Conservation (phyloP, 2,888 invertebrate species). For the Paralinhomoeus sp. region DNA sequence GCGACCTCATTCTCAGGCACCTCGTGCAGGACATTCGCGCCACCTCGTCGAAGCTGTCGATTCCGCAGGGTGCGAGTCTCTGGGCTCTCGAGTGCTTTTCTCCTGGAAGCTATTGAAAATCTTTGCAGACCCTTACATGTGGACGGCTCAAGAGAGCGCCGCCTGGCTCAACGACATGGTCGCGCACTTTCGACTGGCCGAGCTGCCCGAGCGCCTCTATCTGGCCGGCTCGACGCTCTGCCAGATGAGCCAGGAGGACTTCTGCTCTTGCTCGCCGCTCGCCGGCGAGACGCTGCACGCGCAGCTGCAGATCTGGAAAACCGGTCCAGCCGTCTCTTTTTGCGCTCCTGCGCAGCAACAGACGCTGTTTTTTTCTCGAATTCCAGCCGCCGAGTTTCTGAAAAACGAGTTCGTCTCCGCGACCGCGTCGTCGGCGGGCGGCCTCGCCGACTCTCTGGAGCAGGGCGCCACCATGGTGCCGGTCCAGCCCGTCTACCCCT, state of each 20-base stretch:
- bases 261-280: constrained; percentile 8
- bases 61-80: constrained; percentile 12
- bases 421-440: too few species aligned
- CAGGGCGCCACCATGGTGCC: too few species aligned
- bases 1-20: constrained; percentile 22
- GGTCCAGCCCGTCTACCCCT: too few species aligned
- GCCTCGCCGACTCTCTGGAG: too few species aligned
- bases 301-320: constrained; percentile 22
- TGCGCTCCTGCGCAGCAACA: too few species aligned
- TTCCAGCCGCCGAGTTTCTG: too few species aligned
- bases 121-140: constrained; percentile 12
- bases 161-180: constrained; percentile 21
- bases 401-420: too few species aligned
- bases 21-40: constrained; percentile 21
- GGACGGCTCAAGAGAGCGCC: constrained; percentile 13
- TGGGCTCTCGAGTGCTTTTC: too few species aligned
- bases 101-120: too few species aligned
- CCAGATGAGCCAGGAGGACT: constrained; percentile 12
- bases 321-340: too few species aligned
- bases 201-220: constrained; percentile 7
- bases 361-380: too few species aligned
- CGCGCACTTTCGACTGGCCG: constrained; percentile 15
- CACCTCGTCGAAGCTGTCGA: constrained; percentile 18
- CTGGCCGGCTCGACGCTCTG: constrained; percentile 13
- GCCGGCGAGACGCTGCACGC: constrained; percentile 21